Percentiles rank a stretch among this genome's conserved stretches.
Conservation (phyloP, 2,113 vertebrate genomes). For the Cariama cristata region DNA sequence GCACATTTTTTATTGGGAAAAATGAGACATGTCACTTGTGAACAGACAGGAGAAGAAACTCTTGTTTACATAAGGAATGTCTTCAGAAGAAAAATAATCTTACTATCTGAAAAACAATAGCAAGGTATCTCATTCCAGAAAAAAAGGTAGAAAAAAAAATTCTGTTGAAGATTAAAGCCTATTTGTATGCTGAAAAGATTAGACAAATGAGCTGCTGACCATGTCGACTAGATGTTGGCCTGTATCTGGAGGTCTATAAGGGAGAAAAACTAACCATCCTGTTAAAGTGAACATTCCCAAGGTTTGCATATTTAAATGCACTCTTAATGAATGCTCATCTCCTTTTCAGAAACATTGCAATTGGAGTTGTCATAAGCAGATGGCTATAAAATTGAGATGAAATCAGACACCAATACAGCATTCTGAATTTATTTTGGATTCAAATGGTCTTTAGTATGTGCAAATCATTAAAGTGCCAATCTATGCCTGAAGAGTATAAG, state of each 20-base stretch:
- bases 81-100: not conserved
- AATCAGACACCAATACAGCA: constrained; percentile 33
- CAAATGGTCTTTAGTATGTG: constrained; percentile 63
- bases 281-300: not conserved
- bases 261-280: not conserved
- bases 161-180: not conserved
- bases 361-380: constrained; percentile 27
- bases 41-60: not conserved
- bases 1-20: not conserved
- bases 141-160: not conserved
- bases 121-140: not conserved
- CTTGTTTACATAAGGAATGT: not conserved
- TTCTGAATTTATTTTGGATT: constrained; percentile 69
- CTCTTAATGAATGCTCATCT: not conserved
- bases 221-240: not conserved
- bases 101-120: not conserved
- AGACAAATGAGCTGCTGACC: not conserved
- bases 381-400: constrained; percentile 26
- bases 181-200: not conserved
- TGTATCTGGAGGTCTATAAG: not conserved
- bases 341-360: not conserved
- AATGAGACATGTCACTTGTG: not conserved
- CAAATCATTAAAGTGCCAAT: constrained; percentile 65
- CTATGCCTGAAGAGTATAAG: constrained; percentile 40
- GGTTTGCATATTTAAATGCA: not conserved